Percentiles rank a stretch among this genome's conserved stretches.
phyloP scores from a whole-genome alignment of 2,797 vertebrate species.

The Sardinella longiceps region DNA sequence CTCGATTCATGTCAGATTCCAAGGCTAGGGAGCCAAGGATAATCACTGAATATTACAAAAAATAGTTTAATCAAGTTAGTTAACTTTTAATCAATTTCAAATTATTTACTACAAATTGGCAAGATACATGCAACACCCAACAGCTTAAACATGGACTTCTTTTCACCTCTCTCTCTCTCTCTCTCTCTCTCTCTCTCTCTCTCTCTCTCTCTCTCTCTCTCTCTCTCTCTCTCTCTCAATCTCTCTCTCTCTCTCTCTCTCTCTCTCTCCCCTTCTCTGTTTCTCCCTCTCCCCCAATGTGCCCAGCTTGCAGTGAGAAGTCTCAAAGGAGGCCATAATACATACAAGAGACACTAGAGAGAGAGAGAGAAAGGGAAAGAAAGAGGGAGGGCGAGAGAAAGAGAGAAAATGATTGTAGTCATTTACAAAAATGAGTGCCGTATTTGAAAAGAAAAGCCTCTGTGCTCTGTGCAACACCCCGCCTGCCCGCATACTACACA shows the following conservation, averaged over 20 bases:
- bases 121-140: not conserved
- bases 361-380: slow-evolving; percentile 51
- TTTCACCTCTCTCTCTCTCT: slow-evolving; percentile 30
- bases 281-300: slow-evolving; percentile 26
- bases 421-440: slow-evolving; percentile 76
- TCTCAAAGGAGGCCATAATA: slow-evolving; percentile 58
- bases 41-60: no score
- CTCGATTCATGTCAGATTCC: no score
- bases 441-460: slow-evolving; percentile 69
- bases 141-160: not conserved
- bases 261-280: slow-evolving; percentile 31
- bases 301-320: slow-evolving; percentile 44
- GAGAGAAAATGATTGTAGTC: slow-evolving; percentile 68
- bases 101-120: not conserved
- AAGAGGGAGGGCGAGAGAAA: slow-evolving; percentile 47
- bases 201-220: slow-evolving; percentile 21
- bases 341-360: slow-evolving; percentile 16
- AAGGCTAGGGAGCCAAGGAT: no score
- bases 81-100: no score
- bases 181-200: slow-evolving; percentile 40
- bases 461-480: slow-evolving; percentile 60
- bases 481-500: slow-evolving; percentile 58
- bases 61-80: no score
- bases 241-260: slow-evolving; percentile 27
- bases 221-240: slow-evolving; percentile 23